A percentile compares a stretch with the other conserved stretches of the same genome.
Evolutionary conservation across 2,797 vertebrate genomes (phyloP).

Genomic region (Trachurus trachurus): DNA sequence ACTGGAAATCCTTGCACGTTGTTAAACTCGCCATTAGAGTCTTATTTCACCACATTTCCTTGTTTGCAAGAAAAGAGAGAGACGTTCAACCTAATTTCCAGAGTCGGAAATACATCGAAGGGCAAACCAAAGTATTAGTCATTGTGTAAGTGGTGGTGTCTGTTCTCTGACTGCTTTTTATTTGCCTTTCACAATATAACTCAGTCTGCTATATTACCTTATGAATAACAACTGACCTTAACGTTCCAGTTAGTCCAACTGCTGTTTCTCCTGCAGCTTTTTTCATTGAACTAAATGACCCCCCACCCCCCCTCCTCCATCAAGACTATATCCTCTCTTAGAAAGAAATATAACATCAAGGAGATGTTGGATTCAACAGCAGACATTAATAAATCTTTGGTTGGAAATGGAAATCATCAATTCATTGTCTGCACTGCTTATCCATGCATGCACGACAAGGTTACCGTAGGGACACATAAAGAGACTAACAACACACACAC

Average conservation of each 20-base stretch:
- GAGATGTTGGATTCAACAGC: no score
- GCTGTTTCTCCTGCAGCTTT: background rate
- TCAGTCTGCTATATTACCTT: constrained; percentile 29
- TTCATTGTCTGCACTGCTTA: no score
- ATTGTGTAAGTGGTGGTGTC: constrained; percentile 17
- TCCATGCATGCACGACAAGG: no score
- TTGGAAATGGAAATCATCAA: no score
- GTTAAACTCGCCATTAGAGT: constrained; percentile 50
- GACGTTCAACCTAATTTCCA: constrained; percentile 29
- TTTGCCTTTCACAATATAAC: constrained; percentile 23
- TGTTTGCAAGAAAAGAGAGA: constrained; percentile 33
- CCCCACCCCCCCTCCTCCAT: background rate
- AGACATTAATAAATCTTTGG: no score
- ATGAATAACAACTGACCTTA: constrained; percentile 9
- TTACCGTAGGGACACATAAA: no score
- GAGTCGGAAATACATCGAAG: constrained; percentile 21
- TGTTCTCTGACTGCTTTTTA: constrained; percentile 4
- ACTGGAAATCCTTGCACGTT: constrained; percentile 46
- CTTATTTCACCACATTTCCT: constrained; percentile 42
- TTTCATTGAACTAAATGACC: background rate
- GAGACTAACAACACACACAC: no score
- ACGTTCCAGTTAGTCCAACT: constrained; percentile 13
- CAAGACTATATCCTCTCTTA: background rate
- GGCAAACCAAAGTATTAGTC: constrained; percentile 31
- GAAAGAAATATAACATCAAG: no score